Conservation (phyloP, 2,888 invertebrate genomes). For the Lacanobia wlatinum region DNA sequence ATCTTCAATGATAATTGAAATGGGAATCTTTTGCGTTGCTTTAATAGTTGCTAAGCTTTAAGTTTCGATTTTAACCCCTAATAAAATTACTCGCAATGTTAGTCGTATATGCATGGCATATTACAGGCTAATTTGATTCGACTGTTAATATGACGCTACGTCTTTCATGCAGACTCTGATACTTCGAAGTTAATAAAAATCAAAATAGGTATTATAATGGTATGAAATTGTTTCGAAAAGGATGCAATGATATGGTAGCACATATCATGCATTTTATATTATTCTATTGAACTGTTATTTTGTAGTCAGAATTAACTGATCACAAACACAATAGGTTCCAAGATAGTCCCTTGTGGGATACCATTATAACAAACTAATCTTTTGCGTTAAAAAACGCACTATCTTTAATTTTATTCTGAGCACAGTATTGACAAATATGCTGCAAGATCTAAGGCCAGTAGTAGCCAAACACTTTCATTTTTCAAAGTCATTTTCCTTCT, state of each 20-base stretch:
- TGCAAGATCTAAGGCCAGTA: neutral
- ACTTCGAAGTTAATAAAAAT: constrained; percentile 59
- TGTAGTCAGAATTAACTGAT: neutral
- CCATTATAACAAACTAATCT: neutral
- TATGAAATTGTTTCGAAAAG: neutral
- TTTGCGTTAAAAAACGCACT: neutral
- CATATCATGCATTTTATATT: neutral
- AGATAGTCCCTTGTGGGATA: neutral
- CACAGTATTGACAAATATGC: neutral
- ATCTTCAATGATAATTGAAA: constrained; percentile 8
- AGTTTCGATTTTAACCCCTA: constrained; percentile 10
- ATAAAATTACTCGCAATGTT: constrained; percentile 46
- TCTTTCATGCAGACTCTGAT: constrained; percentile 46
- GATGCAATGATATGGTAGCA: neutral
- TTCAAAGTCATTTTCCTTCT: neutral
- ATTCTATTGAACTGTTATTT: neutral
- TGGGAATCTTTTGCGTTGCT: neutral
- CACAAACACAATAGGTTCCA: neutral
- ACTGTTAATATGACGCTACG: constrained; percentile 71
- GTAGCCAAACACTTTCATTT: neutral
- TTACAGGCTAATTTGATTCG: constrained; percentile 67
- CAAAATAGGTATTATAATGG: neutral
- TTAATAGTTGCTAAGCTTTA: constrained; percentile 27
- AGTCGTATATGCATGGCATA: constrained; percentile 40
- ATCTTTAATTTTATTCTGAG: neutral